Evolutionary conservation across 2,113 vertebrate genomes (phyloP), one percentile per base, ranked within the genome.

Genomic region (Mellivora capensis): DNA sequence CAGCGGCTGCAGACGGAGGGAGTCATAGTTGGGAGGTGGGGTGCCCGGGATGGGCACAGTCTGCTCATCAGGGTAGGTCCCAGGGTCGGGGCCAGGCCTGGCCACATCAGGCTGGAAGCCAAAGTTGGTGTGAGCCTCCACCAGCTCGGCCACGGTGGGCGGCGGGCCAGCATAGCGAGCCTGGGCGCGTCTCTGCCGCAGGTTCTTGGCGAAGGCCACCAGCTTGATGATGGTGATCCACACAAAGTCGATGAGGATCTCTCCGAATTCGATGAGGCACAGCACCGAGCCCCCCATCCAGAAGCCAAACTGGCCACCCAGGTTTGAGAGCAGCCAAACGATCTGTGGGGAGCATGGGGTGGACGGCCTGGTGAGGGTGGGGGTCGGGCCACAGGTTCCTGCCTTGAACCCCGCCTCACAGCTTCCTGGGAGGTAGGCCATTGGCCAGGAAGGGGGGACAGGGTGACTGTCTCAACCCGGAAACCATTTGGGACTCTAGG

Each of bases 281-380:
- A 99, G 97, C 96, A 99, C 99, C 0, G 99, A 99, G 95, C 99
- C 99, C 0, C 99, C 99, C 99, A 99, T 99, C 99, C 99, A 99
- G 98, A 99, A 99, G 67, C 99, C 99, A 0, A 99, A 99, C 94
- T 99, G 99, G 11, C 99, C 99, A 0, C 99, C 99, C 84, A 99
- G 97, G 81, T 95, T 99, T 0, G 99, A 99, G n/a, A 99, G 99
- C 90, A 99, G 98, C 99, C 99, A 99, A 15, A 99, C 99, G 0
- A 99, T 98, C 99, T 99, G 97, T 0, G 71, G 87, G 29, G n/a
- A 61, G 67, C 15, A 1, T 21, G 29, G 13, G 1, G 13, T 39
- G 25, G 39, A 62, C 42, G 2, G 25, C 0, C 69, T 10, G 61
- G 74, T 34, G 0, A 18, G 71, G n/a, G 6, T 8, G 3, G 47